Conservation (phyloP, 2,113 vertebrate genomes). For the Cyanocitta stelleri region DNA sequence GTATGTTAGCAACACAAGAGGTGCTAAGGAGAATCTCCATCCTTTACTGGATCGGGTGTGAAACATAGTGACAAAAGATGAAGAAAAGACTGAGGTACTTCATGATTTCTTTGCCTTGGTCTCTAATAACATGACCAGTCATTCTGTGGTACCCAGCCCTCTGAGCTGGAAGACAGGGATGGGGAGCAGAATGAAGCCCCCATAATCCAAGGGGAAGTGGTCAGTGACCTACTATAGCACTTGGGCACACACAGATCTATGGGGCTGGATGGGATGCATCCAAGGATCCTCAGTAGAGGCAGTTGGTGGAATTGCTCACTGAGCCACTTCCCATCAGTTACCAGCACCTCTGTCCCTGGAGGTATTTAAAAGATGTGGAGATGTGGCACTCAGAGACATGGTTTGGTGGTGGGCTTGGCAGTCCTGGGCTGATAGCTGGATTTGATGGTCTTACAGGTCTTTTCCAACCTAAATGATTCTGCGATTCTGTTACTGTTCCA, state of each 20-base stretch:
- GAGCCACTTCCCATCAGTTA: neutral
- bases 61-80: neutral
- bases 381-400: neutral
- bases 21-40: neutral
- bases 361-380: neutral
- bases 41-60: neutral
- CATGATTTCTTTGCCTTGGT: accelerated
- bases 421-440: neutral
- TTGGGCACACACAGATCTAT: neutral
- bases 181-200: neutral
- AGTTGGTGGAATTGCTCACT: neutral
- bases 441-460: neutral
- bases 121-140: neutral
- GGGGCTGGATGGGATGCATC: neutral
- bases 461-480: neutral
- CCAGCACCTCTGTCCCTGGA: neutral
- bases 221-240: accelerated
- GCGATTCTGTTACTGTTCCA: neutral
- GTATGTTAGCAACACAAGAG: neutral
- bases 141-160: neutral
- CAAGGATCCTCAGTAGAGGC: neutral
- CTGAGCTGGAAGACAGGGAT: neutral
- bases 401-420: neutral
- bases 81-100: neutral
- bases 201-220: neutral